Evolutionary conservation across 2,888 invertebrate genomes (phyloP).

Genomic region (Hesperia comma): DNA sequence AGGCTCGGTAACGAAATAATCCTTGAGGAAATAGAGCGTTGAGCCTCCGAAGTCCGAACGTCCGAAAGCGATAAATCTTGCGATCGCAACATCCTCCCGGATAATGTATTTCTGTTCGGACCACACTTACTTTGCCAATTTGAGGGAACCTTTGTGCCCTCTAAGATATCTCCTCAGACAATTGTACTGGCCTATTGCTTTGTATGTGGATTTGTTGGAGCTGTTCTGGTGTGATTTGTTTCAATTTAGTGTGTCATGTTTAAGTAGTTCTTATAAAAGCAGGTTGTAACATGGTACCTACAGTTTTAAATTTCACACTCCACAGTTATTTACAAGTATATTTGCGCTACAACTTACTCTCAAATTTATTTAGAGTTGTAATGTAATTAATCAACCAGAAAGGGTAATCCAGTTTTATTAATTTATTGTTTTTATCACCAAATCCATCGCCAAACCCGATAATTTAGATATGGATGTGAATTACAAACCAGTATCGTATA

Average conservation of each 20-base stretch:
- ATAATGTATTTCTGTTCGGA: slow-evolving; percentile 84
- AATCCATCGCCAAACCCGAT: no score
- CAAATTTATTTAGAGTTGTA: no score
- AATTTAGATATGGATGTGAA: no score
- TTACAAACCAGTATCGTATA: no score
- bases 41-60: slow-evolving; percentile 30
- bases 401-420: no score
- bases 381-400: no score
- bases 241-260: slow-evolving; percentile 41
- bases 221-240: slow-evolving; percentile 43
- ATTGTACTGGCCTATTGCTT: slow-evolving; percentile 68
- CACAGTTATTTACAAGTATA: no score
- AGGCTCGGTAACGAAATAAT: slow-evolving; percentile 29
- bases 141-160: slow-evolving; percentile 83
- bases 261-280: slow-evolving; percentile 11
- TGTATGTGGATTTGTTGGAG: slow-evolving; percentile 51
- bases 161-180: slow-evolving; percentile 81
- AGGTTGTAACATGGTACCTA: no score
- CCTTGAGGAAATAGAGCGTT: slow-evolving; percentile 35
- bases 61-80: slow-evolving; percentile 51
- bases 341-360: no score
- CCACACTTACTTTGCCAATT: slow-evolving; percentile 83
- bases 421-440: no score
- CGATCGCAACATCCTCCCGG: slow-evolving; percentile 67
- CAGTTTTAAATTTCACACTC: no score